Base-by-base conservation (phyloP, 1,140 invertebrate genomes). In the Lasioglossum baleicum region DNA sequence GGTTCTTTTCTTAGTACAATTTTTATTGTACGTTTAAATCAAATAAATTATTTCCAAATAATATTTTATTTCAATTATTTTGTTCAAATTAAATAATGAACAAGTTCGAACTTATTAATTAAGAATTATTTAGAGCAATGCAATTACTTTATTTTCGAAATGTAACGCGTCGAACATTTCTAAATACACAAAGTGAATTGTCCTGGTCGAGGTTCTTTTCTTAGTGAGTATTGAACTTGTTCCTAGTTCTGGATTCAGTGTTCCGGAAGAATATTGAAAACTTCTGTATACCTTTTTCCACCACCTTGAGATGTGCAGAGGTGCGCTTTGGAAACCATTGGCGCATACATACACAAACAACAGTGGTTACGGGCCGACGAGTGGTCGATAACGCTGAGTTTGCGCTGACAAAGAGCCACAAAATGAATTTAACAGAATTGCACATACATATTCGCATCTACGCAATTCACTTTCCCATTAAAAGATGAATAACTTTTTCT, bases 381-480 rank as follows among this genome's bases (percentile, higher is more conserved):
- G 83, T 76, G 88, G 86, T 91, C 90, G 90, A 91, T 91, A 91
- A 87, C 71, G 86, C 75, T 72, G 90, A 82, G 90, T 90, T 91
- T 91, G 90, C 90, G 90, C 90, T 80, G 69, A 89, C 56, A 63
- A 72, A 67, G 60, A 56, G n/a, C 15, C 71, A 65, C 61, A n/a
- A 44, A 26, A 10, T 7, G 20, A 20, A 35, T 78, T 78, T 72
- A 72, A 72, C 31, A 69, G 42, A 64, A n/a, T 76, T 61, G 42
- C 2, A 40, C 58, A 40, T 31, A 51, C 10, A 0, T 64, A n/a
- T n/a, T n/a, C n/a, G n/a, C 60, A 11, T 60, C 42, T 11, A 7
- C 17, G 60, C 11, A 3, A 7, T 1, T 35, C 35, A 35, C 5
- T 35, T 35, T 35, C 35, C 35, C 35, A 35, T 35, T 35, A 5